phyloP scores from a whole-genome alignment of 2,888 invertebrate species.

The Carterocephalus palaemon region DNA sequence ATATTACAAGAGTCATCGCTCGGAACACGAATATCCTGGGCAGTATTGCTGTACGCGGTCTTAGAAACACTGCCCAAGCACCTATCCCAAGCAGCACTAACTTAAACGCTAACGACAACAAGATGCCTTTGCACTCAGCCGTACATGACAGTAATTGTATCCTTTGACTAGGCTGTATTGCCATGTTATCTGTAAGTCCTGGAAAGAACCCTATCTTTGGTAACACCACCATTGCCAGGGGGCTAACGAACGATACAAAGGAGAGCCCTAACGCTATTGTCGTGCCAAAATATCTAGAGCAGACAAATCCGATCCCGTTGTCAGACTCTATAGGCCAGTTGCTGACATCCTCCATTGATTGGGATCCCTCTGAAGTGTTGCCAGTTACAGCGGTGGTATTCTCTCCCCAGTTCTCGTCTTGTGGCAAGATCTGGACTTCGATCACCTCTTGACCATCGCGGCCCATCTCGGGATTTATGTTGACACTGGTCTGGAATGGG shows the following conservation, averaged over 20 bases:
- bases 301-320: conserved; percentile 84
- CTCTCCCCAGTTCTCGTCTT: conserved; percentile 99
- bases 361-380: conserved; percentile 96
- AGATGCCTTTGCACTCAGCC: conserved; percentile 95
- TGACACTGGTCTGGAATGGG: conserved; percentile 92
- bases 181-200: conserved; percentile 83
- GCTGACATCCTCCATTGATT: conserved; percentile 94
- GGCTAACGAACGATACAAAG: conserved; percentile 92
- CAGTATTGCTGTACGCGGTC: conserved; percentile 90
- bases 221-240: conserved; percentile 95
- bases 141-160: conserved; percentile 88
- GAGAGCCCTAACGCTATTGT: conserved; percentile 88
- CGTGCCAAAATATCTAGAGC: conserved; percentile 90
- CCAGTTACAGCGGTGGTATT: conserved; percentile 98
- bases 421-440: conserved; percentile 96
- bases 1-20: conserved; percentile 91
- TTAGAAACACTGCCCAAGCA: conserved; percentile 94
- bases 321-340: conserved; percentile 89
- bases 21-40: conserved; percentile 95
- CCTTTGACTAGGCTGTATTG: conserved; percentile 83
- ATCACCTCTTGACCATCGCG: conserved; percentile 93
- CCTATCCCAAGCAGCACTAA: conserved; percentile 92
- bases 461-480: conserved; percentile 86
- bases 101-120: conserved; percentile 95
- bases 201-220: conserved; percentile 94